Conservation (phyloP, 2,797 vertebrate genomes). For the Arctocebus calabarensis region DNA sequence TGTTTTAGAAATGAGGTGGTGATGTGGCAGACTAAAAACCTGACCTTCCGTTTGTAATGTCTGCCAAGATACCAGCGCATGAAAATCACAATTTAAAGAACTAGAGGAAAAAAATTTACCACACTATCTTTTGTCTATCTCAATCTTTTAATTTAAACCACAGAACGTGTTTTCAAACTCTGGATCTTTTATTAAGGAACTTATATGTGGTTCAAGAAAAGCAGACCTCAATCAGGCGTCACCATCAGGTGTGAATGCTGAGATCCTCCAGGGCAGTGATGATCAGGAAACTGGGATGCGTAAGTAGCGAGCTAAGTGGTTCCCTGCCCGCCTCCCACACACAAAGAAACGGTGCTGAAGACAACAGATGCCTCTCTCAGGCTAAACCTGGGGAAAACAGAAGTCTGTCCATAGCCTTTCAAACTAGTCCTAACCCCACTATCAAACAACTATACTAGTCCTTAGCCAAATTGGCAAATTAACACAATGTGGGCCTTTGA, state of each 20-base stretch:
- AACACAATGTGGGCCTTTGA: neutral
- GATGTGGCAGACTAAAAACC: rapidly evolving
- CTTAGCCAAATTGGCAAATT: neutral
- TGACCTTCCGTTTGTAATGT: neutral
- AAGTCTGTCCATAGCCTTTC: neutral
- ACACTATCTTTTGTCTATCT: neutral
- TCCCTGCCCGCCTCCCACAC: neutral
- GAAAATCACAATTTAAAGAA: neutral
- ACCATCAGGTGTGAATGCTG: neutral
- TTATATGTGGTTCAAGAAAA: neutral
- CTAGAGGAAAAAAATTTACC: neutral
- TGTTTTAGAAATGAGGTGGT: neutral
- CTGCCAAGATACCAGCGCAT: neutral
- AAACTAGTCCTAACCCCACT: neutral
- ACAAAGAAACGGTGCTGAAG: neutral
- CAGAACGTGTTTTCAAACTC: conserved; percentile 58
- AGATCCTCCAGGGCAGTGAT: neutral
- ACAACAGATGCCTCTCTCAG: neutral
- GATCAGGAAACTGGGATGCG: neutral
- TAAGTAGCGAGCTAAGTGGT: neutral
- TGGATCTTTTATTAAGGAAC: conserved; percentile 22
- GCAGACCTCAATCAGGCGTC: too few relatives aligned
- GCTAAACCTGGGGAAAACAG: neutral
- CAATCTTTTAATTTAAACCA: conserved; percentile 48
- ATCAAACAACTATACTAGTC: neutral